phyloP scores from a whole-genome alignment of 2,113 vertebrate genomes.

The Petaurus breviceps region DNA sequence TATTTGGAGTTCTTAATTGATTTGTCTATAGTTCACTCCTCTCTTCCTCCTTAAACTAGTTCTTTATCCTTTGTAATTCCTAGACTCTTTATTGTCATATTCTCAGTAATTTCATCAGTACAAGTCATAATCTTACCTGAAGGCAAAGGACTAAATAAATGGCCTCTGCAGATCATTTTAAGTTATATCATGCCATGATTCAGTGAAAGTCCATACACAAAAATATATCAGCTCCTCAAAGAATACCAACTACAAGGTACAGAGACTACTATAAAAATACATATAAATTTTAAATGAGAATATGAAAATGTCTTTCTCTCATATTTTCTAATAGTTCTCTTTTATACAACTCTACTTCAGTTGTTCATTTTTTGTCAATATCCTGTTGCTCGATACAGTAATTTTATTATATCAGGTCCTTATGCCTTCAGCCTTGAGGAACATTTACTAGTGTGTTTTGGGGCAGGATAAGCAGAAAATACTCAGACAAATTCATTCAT shows the following conservation, averaged over 20 bases:
- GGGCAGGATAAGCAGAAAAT: not conserved
- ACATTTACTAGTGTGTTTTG: not conserved
- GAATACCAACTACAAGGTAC: not conserved
- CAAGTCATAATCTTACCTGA: not conserved
- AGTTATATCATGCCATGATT: not conserved
- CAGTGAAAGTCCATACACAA: not conserved
- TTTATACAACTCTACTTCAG: not conserved
- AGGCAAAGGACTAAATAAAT: not conserved
- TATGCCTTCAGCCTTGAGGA: not conserved
- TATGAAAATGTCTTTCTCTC: not conserved
- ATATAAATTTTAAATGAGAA: not conserved
- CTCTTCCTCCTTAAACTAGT: not conserved
- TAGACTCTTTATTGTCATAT: not conserved
- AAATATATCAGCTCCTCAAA: not conserved
- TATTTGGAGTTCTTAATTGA: slow-evolving; percentile 1
- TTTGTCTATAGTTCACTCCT: not conserved
- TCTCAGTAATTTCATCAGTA: not conserved
- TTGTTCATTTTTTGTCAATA: not conserved
- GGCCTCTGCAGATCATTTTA: not conserved
- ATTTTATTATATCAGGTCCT: not conserved
- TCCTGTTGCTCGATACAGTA: not conserved
- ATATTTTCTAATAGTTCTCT: not conserved
- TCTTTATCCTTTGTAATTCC: not conserved
- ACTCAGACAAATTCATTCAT: not conserved
- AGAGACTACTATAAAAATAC: not conserved